Base-by-base conservation (phyloP, 2,113 vertebrate genomes). In the Malurus elegans region DNA sequence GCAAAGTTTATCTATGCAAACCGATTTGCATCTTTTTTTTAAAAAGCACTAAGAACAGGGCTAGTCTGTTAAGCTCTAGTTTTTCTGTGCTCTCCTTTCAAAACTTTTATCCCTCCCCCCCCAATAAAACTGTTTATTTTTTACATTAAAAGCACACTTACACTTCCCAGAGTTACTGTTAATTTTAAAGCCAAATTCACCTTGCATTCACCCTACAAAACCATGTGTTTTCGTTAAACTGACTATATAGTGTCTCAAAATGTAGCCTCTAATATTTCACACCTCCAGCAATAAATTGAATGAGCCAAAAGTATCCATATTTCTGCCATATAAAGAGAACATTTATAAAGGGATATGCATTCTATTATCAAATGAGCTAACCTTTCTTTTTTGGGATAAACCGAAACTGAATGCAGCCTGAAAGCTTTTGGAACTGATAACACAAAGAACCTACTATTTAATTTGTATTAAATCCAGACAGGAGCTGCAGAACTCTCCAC, bases 381-480 rank as follows among this genome's bases (percentile, higher is more conserved):
- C 17, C 31, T 62, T 79, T 85, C 25, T 79, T 82, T 88, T 79
- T 61, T 2, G 3, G 61, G 13, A 83, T 28, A 86, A 96, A 94
- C 6, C 7, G 73, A 75, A 85, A 60, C 53, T 82, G 24, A 70
- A 92, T 40, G 72, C 45, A 85, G 50, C n/a, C 45, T 85, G 47
- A 93, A 92, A 86, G 51, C 26, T 91, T 94, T 84, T 67, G 45
- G 31, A 53, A 74, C 23, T 74, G 78, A 44, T 88, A 89, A 76
- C 40, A 60, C 16, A 62, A 72, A 53, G 36, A 82, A 85, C 4
- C 26, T 79, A 31, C 57, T 75, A 47, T 76, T 86, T 72, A 76
- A 85, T 90, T 95, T 79, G 57, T 58, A 90, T 83, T 86, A 92
- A 90, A 82, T 53, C 19, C 60, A 93, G n/a, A 15, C n/a, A 73